Evolutionary conservation across 2,797 vertebrate species (phyloP), one percentile per base, ranked within the genome.

Genomic region (Sebastes dallii): DNA sequence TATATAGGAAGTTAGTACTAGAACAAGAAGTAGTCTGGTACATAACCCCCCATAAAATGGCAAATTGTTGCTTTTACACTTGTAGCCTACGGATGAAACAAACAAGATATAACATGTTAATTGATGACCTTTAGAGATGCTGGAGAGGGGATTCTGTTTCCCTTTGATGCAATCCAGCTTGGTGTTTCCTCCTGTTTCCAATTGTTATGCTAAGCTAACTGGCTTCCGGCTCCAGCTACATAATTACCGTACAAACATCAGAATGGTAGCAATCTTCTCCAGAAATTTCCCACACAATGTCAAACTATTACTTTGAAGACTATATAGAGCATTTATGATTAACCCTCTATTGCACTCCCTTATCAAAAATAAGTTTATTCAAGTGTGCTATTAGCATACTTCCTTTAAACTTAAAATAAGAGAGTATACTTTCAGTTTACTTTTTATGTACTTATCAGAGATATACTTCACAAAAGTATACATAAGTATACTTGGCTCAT

Each of bases 291-390:
- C 13, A 24, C 13, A 24, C 25, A 61, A 50, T 50, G 4, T 66
- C 1, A 54, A 10, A 52, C 25, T 10, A 50, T 70, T 69, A 14
- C 10, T 56, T 52, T 36, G 24, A 54, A 60, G 8, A 27, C 55
- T 67, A 50, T 59, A 50, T 14, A 25, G 11, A 54, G 30, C 3
- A 9, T 61, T 78, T 81, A 75, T 74, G 62, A 59, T 62, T 66
- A 81, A 55, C 8, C 14, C 5, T 70, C 42, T 59, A 77, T 69
- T 81, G 61, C 20, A 75, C 60, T 80, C 46, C 46, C 46, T 50
- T n/a, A 50, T 8, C 46, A 50, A 50, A 50, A 50, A n/a, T 0
- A 50, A 20, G 46, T 52, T 52, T 52, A 52, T 52, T 52, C 46
- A 9, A n/a, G 46, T 52, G 46, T 52, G 46, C 46, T 52, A n/a